A percentile compares a stretch with the other conserved stretches of the same genome.
Conservation (phyloP, 2,113 vertebrate genomes). For the Epinephelus lanceolatus region DNA sequence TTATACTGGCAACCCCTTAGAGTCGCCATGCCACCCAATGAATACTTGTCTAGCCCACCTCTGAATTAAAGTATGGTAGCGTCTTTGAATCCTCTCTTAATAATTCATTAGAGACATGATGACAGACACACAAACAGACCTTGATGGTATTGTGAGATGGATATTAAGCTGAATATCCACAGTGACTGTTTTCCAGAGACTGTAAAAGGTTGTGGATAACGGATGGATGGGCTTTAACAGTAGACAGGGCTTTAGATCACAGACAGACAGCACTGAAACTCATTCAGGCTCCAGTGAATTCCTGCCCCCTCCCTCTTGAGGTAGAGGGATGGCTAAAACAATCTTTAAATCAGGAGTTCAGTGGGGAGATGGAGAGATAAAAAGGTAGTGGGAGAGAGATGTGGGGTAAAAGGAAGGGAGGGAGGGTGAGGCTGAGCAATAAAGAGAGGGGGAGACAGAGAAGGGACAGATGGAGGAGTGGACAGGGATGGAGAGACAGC, state of each 20-base stretch:
- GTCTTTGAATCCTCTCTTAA: conserved; percentile 29
- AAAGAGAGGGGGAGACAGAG: neutral
- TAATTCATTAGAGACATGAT: conserved; percentile 45
- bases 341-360: conserved; percentile 75
- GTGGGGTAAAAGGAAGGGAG: conserved; percentile 3
- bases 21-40: too few relatives aligned
- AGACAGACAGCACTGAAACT: conserved; percentile 62
- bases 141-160: conserved; percentile 47
- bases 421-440: conserved; percentile 1
- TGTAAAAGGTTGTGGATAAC: conserved; percentile 64
- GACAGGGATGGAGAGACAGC: conserved; percentile 40
- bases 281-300: conserved; percentile 62
- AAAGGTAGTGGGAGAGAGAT: conserved; percentile 43
- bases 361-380: conserved; percentile 56
- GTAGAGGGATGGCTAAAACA: conserved; percentile 63
- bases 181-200: conserved; percentile 53
- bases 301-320: conserved; percentile 42
- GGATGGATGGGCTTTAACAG: conserved; percentile 71
- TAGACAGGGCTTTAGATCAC: conserved; percentile 78
- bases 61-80: conserved; percentile 1
- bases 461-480: conserved; percentile 39
- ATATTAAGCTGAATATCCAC: conserved; percentile 68
- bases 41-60: too few relatives aligned
- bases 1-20: too few relatives aligned
- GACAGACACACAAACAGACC: conserved; percentile 48